Conservation (phyloP, 2,113 vertebrate genomes). For the Pimephales promelas region DNA sequence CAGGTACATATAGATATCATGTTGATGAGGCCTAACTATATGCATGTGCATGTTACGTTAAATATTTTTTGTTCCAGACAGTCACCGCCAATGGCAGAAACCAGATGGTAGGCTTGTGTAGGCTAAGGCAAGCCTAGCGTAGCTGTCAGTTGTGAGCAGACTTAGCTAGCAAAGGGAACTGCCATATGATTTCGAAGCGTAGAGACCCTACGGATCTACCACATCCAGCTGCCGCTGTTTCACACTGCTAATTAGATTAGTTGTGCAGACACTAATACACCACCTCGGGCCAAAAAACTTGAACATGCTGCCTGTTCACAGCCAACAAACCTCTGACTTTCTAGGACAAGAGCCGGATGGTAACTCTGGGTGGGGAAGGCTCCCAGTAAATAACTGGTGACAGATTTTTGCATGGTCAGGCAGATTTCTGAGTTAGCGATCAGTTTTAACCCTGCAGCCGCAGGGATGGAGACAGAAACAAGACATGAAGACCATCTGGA, state of each 20-base stretch:
- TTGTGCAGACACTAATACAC: constrained; percentile 49
- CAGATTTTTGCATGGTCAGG: constrained; percentile 44
- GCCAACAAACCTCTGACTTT: constrained; percentile 42
- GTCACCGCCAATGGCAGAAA: constrained; percentile 49
- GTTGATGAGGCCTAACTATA: not conserved
- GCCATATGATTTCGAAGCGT: constrained; percentile 43
- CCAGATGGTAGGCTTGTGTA: constrained; percentile 56
- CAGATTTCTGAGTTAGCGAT: constrained; percentile 46
- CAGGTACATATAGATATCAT: not conserved
- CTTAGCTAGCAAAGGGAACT: constrained; percentile 39
- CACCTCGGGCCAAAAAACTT: constrained; percentile 51
- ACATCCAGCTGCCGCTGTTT: constrained; percentile 55
- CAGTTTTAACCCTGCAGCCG: constrained; percentile 30
- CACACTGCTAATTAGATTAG: constrained; percentile 59
- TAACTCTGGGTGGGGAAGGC: constrained; percentile 22
- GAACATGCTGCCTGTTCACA: constrained; percentile 35
- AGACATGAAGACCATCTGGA: constrained; percentile 54
- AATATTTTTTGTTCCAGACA: constrained; percentile 37
- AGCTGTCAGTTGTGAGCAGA: constrained; percentile 51
- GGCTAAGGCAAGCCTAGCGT: constrained; percentile 35
- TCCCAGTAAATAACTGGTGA: constrained; percentile 25
- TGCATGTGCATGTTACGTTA: constrained; percentile 39
- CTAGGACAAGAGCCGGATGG: constrained; percentile 28
- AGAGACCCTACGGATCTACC: constrained; percentile 33
- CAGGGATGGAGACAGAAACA: constrained; percentile 27